These are phyloP conservation scores for Cottoperca gobio DNA, from an alignment of 2,797 vertebrate genomes.

Conservation along the genomic window DNA sequence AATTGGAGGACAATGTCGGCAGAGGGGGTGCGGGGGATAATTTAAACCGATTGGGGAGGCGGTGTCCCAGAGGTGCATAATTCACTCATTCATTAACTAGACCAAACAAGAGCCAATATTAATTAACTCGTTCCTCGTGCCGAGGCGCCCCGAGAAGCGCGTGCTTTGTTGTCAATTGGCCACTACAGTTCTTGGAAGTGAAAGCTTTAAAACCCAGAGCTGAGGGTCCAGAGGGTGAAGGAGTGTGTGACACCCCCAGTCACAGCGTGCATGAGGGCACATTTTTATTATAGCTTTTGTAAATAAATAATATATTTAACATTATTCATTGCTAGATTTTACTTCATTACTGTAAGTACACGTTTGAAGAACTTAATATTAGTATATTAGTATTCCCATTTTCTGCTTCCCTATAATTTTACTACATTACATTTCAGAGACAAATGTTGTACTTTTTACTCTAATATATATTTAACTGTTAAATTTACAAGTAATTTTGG, in stretches of 20 bases:
- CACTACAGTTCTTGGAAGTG: slow-evolving; percentile 49
- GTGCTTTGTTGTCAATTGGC: slow-evolving; percentile 67
- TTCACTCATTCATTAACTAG: slow-evolving; percentile 87
- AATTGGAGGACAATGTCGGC: slow-evolving; percentile 81
- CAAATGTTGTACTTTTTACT: too few species aligned
- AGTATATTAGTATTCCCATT: not conserved
- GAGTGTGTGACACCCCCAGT: slow-evolving; percentile 3
- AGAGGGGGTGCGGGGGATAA: slow-evolving; percentile 73
- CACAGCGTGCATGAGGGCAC: not conserved
- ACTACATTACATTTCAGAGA: not conserved
- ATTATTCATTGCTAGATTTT: not conserved
- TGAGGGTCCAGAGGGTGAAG: slow-evolving; percentile 35
- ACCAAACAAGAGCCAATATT: slow-evolving; percentile 87
- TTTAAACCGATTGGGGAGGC: slow-evolving; percentile 80
- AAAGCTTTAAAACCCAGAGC: slow-evolving; percentile 41
- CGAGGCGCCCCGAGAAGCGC: slow-evolving; percentile 49
- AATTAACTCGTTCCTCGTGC: slow-evolving; percentile 80
- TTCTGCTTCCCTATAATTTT: too few species aligned
- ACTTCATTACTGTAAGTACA: not conserved
- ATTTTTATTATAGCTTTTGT: not conserved
- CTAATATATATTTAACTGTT: too few species aligned
- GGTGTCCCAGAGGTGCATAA: slow-evolving; percentile 84
- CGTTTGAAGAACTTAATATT: not conserved
- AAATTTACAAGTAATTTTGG: too few species aligned
- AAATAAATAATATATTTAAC: not conserved